A percentile compares a stretch with the other conserved stretches of the same genome.
phyloP scores from a whole-genome alignment of 2,113 vertebrate genomes.

The Astur gentilis region DNA sequence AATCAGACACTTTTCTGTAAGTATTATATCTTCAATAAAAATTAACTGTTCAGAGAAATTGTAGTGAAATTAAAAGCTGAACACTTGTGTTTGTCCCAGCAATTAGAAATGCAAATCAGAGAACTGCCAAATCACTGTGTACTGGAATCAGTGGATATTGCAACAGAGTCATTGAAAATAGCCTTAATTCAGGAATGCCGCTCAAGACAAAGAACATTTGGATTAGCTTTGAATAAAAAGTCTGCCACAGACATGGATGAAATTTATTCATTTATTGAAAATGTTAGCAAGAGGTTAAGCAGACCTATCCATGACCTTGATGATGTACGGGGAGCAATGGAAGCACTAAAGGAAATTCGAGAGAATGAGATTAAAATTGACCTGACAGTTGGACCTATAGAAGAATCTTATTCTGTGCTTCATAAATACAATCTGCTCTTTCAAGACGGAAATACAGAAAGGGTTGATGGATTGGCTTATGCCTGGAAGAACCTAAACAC shows the following conservation, averaged over 20 bases:
- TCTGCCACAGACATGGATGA: conserved; percentile 71
- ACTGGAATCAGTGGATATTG: conserved; percentile 69
- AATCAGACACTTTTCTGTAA: conserved; percentile 79
- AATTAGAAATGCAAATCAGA: conserved; percentile 74
- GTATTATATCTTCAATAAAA: conserved; percentile 41
- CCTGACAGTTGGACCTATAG: conserved; percentile 73
- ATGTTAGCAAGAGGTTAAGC: conserved; percentile 73
- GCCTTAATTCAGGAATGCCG: conserved; percentile 77
- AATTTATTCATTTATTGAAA: conserved; percentile 75
- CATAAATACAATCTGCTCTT: conserved; percentile 75
- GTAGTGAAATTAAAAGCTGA: background rate
- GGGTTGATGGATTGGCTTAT: conserved; percentile 79
- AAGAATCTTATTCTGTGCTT: conserved; percentile 80
- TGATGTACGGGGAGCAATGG: conserved; percentile 78
- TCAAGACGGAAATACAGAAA: conserved; percentile 76
- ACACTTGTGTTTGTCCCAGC: conserved; percentile 54
- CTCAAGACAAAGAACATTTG: conserved; percentile 76
- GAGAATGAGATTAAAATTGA: conserved; percentile 78
- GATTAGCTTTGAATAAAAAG: conserved; percentile 71
- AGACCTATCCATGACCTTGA: conserved; percentile 77
- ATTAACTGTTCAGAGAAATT: background rate
- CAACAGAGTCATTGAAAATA: conserved; percentile 73
- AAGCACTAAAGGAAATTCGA: conserved; percentile 73
- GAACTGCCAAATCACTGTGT: conserved; percentile 67
- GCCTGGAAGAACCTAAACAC: conserved; percentile 77